phyloP scores from a whole-genome alignment of 1,140 invertebrate genomes.

The Trichogramma pretiosum region DNA sequence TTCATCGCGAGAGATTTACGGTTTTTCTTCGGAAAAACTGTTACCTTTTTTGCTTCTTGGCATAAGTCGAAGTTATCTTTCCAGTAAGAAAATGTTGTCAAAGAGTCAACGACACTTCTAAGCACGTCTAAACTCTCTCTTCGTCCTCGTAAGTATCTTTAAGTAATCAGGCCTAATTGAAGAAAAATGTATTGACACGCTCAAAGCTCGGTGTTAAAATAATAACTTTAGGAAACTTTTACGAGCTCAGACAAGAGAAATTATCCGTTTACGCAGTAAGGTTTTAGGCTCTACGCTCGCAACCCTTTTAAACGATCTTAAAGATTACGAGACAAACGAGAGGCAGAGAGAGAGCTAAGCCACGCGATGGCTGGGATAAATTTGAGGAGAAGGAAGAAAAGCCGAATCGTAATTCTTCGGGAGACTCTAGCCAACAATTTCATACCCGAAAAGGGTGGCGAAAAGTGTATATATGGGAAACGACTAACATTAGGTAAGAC shows the following conservation, averaged over 20 bases:
- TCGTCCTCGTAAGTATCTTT: too few relatives aligned
- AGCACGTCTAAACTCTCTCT: background rate
- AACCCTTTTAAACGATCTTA: constrained; percentile 43
- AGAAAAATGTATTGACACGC: background rate
- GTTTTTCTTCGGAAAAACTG: too few relatives aligned
- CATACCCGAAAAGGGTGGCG: too few relatives aligned
- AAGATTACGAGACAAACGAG: constrained; percentile 47
- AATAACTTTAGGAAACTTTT: background rate
- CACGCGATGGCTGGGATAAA: constrained; percentile 36
- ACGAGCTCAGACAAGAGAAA: constrained; percentile 18
- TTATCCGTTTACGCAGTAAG: constrained; percentile 22
- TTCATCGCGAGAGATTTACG: too few relatives aligned
- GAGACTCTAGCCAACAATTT: too few relatives aligned
- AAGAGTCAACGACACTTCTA: constrained; percentile 1
- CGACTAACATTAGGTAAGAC: too few relatives aligned
- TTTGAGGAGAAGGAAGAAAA: constrained; percentile 38
- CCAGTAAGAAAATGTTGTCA: too few relatives aligned
- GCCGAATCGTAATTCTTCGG: constrained; percentile 20
- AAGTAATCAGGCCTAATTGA: too few relatives aligned
- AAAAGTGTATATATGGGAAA: too few relatives aligned
- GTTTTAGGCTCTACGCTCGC: too few relatives aligned
- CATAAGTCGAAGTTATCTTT: too few relatives aligned
- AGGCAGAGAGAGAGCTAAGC: constrained; percentile 38
- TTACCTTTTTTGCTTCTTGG: too few relatives aligned
- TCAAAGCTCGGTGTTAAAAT: background rate